These are phyloP conservation scores for Hyla sarda DNA, from an alignment of 2,113 vertebrate genomes.

Conservation along the genomic window DNA sequence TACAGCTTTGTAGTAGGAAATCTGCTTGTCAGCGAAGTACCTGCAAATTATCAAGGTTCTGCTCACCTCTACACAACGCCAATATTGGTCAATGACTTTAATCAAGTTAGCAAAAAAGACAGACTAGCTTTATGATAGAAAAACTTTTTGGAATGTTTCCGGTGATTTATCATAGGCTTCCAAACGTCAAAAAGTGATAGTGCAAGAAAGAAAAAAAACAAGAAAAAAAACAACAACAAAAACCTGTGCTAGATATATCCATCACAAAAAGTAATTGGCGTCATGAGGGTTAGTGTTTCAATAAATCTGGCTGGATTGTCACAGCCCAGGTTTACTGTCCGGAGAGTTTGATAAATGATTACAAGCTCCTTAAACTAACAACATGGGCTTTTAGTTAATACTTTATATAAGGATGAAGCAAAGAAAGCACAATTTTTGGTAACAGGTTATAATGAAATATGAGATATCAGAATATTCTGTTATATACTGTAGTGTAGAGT, in stretches of 20 bases:
- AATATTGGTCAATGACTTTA: neutral
- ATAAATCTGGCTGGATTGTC: slow-evolving; percentile 39
- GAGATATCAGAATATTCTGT: neutral
- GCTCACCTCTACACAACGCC: neutral
- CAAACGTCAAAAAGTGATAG: neutral
- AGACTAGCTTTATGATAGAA: neutral
- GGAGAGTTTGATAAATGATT: slow-evolving; percentile 13
- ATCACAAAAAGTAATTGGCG: slow-evolving; percentile 45
- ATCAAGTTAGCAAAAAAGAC: slow-evolving; percentile 11
- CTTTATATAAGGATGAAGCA: neutral
- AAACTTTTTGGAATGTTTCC: slow-evolving; percentile 44
- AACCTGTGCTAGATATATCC: slow-evolving; percentile 17
- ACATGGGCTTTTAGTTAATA: neutral
- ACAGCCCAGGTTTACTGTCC: slow-evolving; percentile 31
- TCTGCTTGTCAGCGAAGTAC: neutral
- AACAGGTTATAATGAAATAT: neutral
- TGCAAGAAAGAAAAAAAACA: neutral
- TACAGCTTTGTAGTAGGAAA: neutral
- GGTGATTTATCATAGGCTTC: slow-evolving; percentile 24
- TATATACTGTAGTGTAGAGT: no score
- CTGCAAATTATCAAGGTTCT: neutral
- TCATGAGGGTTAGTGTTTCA: neutral
- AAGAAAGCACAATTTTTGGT: neutral
- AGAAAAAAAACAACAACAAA: no score
- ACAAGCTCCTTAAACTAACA: neutral